Evolutionary conservation across 2,113 vertebrate genomes (phyloP).

Genomic region (Ictidomys tridecemlineatus): DNA sequence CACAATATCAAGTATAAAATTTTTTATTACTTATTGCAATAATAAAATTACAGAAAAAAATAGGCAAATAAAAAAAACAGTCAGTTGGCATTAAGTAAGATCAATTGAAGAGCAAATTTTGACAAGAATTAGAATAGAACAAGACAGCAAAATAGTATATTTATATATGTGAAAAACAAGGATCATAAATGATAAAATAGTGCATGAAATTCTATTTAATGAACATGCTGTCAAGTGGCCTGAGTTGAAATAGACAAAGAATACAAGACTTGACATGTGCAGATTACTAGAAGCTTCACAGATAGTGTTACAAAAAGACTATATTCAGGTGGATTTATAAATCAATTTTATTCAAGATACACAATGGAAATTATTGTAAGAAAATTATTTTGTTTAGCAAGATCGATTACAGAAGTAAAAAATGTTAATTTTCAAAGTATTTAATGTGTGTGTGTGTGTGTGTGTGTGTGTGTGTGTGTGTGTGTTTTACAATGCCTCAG

Average conservation of each 20-base stretch:
- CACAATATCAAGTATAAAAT: neutral
- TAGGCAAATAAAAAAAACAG: neutral
- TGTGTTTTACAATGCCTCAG: neutral
- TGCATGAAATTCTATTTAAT: constrained; percentile 30
- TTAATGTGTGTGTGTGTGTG: neutral
- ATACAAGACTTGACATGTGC: neutral
- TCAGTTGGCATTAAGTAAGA: neutral
- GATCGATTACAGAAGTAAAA: neutral
- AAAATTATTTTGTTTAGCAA: neutral
- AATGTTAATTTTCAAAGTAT: neutral
- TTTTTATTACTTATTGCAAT: neutral
- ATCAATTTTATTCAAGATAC: neutral
- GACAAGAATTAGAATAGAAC: neutral
- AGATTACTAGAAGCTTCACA: neutral
- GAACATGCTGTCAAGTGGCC: neutral
- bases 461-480: neutral
- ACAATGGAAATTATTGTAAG: neutral
- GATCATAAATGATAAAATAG: neutral
- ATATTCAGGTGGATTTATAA: neutral
- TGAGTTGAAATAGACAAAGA: neutral
- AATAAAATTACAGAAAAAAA: neutral
- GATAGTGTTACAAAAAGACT: neutral
- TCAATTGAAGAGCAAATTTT: neutral
- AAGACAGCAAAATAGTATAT: neutral
- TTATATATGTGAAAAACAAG: neutral